Evolutionary conservation across 2,888 invertebrate genomes (phyloP).

Genomic region (Eurytoma adleriae): DNA sequence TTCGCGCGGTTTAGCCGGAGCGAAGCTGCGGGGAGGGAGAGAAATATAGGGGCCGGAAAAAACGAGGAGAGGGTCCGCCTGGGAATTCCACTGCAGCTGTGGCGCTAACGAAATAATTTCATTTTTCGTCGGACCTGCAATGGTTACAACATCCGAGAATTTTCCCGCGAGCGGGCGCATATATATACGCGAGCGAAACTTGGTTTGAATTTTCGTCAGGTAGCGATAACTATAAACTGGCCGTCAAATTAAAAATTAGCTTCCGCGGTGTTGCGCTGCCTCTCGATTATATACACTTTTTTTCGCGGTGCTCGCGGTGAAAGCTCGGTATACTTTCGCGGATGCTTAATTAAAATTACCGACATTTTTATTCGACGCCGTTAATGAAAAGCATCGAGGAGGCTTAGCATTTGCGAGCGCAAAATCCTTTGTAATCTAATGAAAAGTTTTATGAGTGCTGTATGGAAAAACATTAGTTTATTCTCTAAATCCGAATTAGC

Average conservation of each 20-base stretch:
- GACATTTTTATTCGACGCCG: too few species aligned
- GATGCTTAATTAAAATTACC: too few species aligned
- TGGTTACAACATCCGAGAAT: background rate
- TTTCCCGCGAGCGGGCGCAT: background rate
- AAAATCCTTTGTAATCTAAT: too few species aligned
- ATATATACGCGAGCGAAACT: background rate
- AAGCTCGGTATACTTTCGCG: too few species aligned
- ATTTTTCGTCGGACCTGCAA: background rate
- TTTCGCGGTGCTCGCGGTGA: too few species aligned
- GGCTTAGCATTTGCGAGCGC: too few species aligned
- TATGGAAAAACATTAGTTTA: too few species aligned
- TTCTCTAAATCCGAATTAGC: too few species aligned
- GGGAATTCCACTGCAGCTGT: conserved; percentile 25
- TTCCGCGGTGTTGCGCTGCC: background rate
- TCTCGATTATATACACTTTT: too few species aligned
- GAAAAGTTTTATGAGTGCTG: too few species aligned
- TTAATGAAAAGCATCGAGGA: too few species aligned
- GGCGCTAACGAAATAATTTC: conserved; percentile 35
- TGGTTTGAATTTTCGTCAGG: conserved; percentile 1
- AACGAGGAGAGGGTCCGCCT: background rate
- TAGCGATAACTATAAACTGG: conserved; percentile 2
- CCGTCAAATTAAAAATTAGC: conserved; percentile 8
- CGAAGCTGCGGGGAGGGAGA: conserved; percentile 9
- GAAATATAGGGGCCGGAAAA: conserved; percentile 4
- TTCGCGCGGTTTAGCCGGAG: conserved; percentile 12